Evolutionary conservation across 2,797 vertebrate genomes (phyloP).

Genomic region (Dipus sagitta): DNA sequence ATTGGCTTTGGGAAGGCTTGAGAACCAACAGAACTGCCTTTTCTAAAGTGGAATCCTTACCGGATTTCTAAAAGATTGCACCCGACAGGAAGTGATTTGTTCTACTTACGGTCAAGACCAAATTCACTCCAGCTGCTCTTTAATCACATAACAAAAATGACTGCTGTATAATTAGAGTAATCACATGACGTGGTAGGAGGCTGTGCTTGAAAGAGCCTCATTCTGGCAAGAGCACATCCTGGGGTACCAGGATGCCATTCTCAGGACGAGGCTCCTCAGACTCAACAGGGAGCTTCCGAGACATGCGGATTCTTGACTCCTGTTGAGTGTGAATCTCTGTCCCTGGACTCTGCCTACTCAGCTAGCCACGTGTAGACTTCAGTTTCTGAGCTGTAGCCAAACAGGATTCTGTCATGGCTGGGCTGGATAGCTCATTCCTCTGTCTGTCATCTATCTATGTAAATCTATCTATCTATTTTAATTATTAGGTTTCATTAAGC

Average conservation of each 20-base stretch:
- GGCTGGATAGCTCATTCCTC: not conserved
- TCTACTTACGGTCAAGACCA: not conserved
- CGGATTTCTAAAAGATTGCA: constrained; percentile 6
- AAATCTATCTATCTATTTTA: no score
- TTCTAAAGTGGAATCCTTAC: not conserved
- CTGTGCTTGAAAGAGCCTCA: no score
- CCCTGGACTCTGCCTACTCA: not conserved
- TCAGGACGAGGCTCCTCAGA: not conserved
- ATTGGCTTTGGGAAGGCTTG: not conserved
- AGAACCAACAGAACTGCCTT: not conserved
- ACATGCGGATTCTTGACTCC: not conserved
- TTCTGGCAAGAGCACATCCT: not conserved
- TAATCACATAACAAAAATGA: not conserved
- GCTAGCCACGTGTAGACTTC: not conserved
- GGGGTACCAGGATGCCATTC: no score
- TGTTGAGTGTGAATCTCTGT: not conserved
- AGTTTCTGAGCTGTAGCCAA: not conserved
- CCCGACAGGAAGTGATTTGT: not conserved
- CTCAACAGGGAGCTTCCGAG: not conserved
- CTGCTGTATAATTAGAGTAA: not conserved
- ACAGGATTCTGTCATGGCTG: not conserved
- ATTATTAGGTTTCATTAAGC: no score
- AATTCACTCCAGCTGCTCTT: not conserved
- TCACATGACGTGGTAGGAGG: no score
- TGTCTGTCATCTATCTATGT: no score